Base-by-base conservation (phyloP, 2,888 invertebrate species). In the Nebria brevicollis region DNA sequence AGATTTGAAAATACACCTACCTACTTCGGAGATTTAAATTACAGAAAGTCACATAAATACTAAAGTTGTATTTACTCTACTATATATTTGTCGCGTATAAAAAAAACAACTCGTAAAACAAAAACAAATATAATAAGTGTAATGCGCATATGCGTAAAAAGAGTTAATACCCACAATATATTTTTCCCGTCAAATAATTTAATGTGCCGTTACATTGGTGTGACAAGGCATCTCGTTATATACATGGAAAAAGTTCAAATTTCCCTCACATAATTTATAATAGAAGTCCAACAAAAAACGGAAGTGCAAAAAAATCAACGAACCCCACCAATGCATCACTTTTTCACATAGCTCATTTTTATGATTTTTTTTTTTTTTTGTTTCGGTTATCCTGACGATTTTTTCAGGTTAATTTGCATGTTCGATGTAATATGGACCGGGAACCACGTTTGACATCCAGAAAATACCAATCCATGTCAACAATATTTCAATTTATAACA, bases 321-420 rank as follows among this genome's bases (percentile, higher is more conserved):
- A 70, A 70, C 70, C 70, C 54, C 73, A 43, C 34, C 43, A 73
- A 34, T 73, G 73, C 42, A 43, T 41, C 73, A 41, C 10, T 15
- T 43, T 41, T 73, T 73, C 73, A 73, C 73, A 73, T 41, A 13
- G 73, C 42, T 15, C 41, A 54, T 54, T 54, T 54, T 34, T 34
- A 34, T 34, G 34, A 34, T 34, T 34, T 54, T 54, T 54, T 54
- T 3, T 54, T 54, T 54, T 54, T 54, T 54, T 54, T 20, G 20
- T 20, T 54, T 54, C 54, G 8, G 54, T 3, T 54, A 13, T 54
- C 11, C 54, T 13, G 54, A 8, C 54, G 2, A 13, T 54, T 73
- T 73, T 73, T 73, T 41, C 73, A 26, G 73, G 70, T 20, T 73
- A 73, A 73, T 73, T 73, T 73, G 73, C 73, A 73, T 73, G 41